Base-by-base conservation (phyloP, 2,888 invertebrate species). In the Amphipyra tragopoginis region DNA sequence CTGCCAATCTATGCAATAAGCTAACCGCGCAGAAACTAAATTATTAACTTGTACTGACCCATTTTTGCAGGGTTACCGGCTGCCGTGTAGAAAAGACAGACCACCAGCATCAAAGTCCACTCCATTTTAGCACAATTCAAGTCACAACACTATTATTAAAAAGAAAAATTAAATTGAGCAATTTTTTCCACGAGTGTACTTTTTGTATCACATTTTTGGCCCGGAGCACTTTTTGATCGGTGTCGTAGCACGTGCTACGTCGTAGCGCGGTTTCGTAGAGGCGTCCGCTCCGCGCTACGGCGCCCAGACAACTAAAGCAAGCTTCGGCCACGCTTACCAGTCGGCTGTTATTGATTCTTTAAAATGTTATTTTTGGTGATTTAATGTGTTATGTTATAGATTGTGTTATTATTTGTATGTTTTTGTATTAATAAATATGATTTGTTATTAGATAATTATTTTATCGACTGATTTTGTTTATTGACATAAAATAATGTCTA, bases 291-390 rank as follows among this genome's bases (percentile, higher is more conserved):
- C 78, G 85, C 80, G 75, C 89, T 82, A 84, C 86, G 88, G 85
- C 83, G 85, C 90, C 90, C 89, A 89, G 91, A 87, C 88, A 82
- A 94, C 94, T 94, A 90, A 89, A 87, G 85, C 84, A 76, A 82
- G 83, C 81, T 73, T 65, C 84, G 82, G 84, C 84, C 86, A 86
- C 85, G 86, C 84, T 84, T 86, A 80, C 73, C 75, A 82, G 80
- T 85, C 83, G 81, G 77, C 77, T 90, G 85, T 90, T 94, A 94
- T 94, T 93, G 94, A 94, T 94, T 94, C 93, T 93, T 92, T 93
- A 91, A 90, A 94, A 90, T 92, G 92, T 91, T 93, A 93, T 94
- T 94, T 93, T 93, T 91, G 91, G 91, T 84, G 84, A 92, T 92
- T 93, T 92, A 86, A 90, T 85, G 87, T 82, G 84, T 85, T 81